Evolutionary conservation across 2,797 vertebrate species (phyloP), one percentile per base, ranked within the genome.

Genomic region (Sparidentex hasta): DNA sequence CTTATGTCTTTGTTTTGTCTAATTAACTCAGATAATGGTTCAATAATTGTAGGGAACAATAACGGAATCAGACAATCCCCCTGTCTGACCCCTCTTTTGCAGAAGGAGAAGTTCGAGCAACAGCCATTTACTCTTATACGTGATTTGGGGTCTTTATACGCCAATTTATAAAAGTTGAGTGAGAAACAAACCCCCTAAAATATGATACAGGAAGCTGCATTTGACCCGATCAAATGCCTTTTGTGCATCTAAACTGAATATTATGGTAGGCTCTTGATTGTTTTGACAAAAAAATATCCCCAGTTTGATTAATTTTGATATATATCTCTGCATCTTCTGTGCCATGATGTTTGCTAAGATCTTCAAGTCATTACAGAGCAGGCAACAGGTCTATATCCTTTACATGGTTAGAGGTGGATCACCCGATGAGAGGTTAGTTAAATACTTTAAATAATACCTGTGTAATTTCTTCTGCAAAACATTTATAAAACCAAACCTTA

Each of bases 31-130:
- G 66, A 58, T 11, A 43, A 11, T 7, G 46, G 44, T 50, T 63
- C 51, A 55, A 63, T 56, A 69, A 57, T 63, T 59, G 20, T 5
- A 7, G 74, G 18, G 18, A 63, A 76, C 23, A 69, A 21, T 14
- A 76, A 16, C 2, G 58, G 74, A 38, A 56, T 69, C 12, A 77
- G 7, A 21, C 33, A 68, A 13, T 68, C 57, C 0, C 59, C 75
- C 23, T 78, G 75, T 71, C 67, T 71, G 7, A 55, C 58, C 14
- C 66, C 75, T 43, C 67, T 71, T 43, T 66, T 54, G 11, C 71
- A 21, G 20, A 1, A 7, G 38, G 72, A 72, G 7, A 78, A 78
- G 5, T 65, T 54, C 18, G 33, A 71, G 23, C 55, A 62, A 50
- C 56, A 73, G 0, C 71, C 51, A 69, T 74, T 71, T 2, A 73